Conservation (phyloP, 2,888 invertebrate genomes). For the Agrotis puta region DNA sequence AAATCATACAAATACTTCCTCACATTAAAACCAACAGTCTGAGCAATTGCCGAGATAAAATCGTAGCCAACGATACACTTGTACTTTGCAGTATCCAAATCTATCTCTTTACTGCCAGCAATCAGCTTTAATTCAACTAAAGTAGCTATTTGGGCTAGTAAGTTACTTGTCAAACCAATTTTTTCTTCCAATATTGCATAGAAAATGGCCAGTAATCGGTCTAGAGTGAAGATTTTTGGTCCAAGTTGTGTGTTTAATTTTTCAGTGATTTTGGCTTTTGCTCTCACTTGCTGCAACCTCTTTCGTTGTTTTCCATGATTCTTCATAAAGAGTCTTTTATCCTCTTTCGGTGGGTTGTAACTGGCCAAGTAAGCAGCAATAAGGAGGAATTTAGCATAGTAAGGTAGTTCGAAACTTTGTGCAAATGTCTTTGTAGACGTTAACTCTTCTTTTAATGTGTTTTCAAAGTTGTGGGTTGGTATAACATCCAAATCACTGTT, state of each 20-base stretch:
- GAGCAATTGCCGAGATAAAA: constrained; percentile 94
- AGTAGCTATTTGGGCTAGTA: constrained; percentile 96
- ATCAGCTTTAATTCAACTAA: constrained; percentile 96
- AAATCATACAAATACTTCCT: constrained; percentile 95
- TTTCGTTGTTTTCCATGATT: constrained; percentile 94
- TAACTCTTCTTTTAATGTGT: constrained; percentile 84
- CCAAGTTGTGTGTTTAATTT: constrained; percentile 94
- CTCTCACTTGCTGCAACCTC: constrained; percentile 91
- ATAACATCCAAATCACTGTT: constrained; percentile 69
- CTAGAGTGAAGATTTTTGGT: constrained; percentile 95
- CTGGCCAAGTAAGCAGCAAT: constrained; percentile 98
- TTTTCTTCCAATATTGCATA: constrained; percentile 96
- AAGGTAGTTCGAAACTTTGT: constrained; percentile 95
- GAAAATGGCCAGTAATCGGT: constrained; percentile 96
- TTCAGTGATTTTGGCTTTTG: constrained; percentile 90
- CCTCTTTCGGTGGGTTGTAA: constrained; percentile 97
- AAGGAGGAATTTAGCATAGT: constrained; percentile 96
- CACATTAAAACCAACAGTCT: constrained; percentile 94
- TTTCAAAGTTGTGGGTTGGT: constrained; percentile 78
- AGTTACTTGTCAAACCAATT: constrained; percentile 95
- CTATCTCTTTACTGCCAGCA: constrained; percentile 93
- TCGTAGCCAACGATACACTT: constrained; percentile 96
- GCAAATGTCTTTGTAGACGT: constrained; percentile 90
- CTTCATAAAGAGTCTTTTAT: constrained; percentile 96
- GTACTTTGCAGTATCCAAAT: constrained; percentile 95